Base-by-base conservation (phyloP, 2,113 vertebrate species). In the Dasyurus viverrinus region DNA sequence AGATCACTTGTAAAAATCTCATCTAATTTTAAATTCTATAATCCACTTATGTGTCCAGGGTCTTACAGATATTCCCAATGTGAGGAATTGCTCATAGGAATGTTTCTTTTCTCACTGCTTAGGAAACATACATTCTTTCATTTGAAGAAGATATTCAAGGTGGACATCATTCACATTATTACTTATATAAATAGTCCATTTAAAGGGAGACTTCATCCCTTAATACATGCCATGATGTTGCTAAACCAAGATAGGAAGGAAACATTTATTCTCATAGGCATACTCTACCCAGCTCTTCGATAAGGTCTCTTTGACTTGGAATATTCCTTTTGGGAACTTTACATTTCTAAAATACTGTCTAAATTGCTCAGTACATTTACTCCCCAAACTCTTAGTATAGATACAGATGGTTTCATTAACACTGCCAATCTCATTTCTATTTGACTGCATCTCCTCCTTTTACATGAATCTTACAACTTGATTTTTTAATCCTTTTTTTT, bases 371-470 rank as follows among this genome's bases (percentile, higher is more conserved):
- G 0, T 54, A 89, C 89, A 24, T 91, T 95, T 93, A 90, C 89
- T 55, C 76, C 50, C 90, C 55, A 54, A 23, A 9, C 90, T 91
- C 89, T 93, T 27, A 36, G 91, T 11, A 91, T 89, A 93, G 89
- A 89, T 50, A 57, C 1, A 12, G 4, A n/a, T 53, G 91, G 55
- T 95, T 48, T 97, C 92, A 47, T 96, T 96, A 89, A 96, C 97
- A n/a, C 89, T 96, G 94, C 94, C 94, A 89, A 94, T 91, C 89
- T 94, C 92, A 92, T 89, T 95, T 97, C 27, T 26, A 93, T 46
- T 93, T 19, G 96, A 94, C 97, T 91, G 48, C 0, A 95, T 93
- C 93, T 84, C 92, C 47, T 92, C 8, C 27, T 92, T 42, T 95
- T 68, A 25, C 93, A 93, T 76, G 94, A 42, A 12, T 48, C 68